Base-by-base conservation (phyloP, 2,888 invertebrate species). In the Hypolimnas misippus region DNA sequence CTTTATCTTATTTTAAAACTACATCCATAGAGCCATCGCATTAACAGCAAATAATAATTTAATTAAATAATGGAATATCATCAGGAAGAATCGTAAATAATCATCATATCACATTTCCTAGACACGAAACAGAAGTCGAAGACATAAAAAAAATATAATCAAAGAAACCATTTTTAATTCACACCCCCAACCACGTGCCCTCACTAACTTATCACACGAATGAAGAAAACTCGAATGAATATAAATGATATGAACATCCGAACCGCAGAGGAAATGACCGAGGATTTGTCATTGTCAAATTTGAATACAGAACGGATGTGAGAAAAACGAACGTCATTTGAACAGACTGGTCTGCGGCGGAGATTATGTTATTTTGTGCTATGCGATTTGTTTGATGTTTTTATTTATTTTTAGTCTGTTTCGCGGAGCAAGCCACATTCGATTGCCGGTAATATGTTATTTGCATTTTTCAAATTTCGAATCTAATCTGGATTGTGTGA, bases 221-320 rank as follows among this genome's bases (percentile, higher is more conserved):
- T 82, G 82, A 81, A 80, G 73, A 73, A 25, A 80, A 81, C 83
- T 81, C 79, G 83, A 87, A 88, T 86, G 86, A 87, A 87, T 87
- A 89, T 82, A 89, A 89, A 87, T 86, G 87, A 88, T 82, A 82
- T 83, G 83, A 83, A 87, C 85, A 86, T 87, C 87, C 88, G 75
- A 84, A 83, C 85, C 84, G 75, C 85, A 86, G 66, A 83, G 89
- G 89, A 89, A 88, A 87, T 84, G 80, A 79, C 87, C 86, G 84
- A 77, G 78, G 82, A 90, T 90, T 88, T 89, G 89, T 89, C 90
- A 87, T 73, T 84, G 89, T 90, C 89, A 89, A 85, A 89, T 90
- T 90, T 90, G 88, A 90, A 90, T 90, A 84, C 86, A 76, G 80
- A 83, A 69, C 84, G 84, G 86, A 85, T 84, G 85, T 65, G 84